Evolutionary conservation across 2,797 vertebrate species (phyloP).

Genomic region (Ciconia nigra): DNA sequence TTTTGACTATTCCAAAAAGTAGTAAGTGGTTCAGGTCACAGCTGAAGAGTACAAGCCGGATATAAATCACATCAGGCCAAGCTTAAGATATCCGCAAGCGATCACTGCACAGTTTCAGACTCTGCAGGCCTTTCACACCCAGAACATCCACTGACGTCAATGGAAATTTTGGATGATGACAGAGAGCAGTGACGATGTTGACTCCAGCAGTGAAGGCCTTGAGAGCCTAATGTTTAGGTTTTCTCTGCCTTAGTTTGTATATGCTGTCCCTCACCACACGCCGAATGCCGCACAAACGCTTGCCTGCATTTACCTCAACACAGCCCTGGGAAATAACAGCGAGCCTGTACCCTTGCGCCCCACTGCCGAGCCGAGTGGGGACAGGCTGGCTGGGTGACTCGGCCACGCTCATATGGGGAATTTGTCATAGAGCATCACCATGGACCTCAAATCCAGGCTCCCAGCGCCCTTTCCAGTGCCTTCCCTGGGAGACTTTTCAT

Average conservation of each 20-base stretch:
- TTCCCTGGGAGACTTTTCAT: neutral
- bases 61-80: slow-evolving; percentile 4
- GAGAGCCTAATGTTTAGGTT: slow-evolving; percentile 52
- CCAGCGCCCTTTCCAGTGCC: neutral
- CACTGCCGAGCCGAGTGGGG: fast-evolving
- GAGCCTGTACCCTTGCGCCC: neutral
- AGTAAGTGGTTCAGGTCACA: neutral
- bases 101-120: slow-evolving; percentile 31
- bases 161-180: slow-evolving; percentile 58
- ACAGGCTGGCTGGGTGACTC: neutral
- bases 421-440: neutral
- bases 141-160: slow-evolving; percentile 54
- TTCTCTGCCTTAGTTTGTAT: slow-evolving; percentile 49
- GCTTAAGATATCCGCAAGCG: neutral
- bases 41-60: neutral
- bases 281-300: neutral
- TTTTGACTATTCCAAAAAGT: neutral
- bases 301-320: neutral
- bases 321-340: neutral
- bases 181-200: slow-evolving; percentile 28
- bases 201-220: slow-evolving; percentile 31
- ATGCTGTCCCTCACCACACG: neutral
- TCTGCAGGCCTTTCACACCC: neutral
- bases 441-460: neutral
- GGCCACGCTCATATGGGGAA: neutral